These are phyloP conservation scores for Synodontis membranacea DNA, from an alignment of 2,113 vertebrate species.

Conservation along the genomic window DNA sequence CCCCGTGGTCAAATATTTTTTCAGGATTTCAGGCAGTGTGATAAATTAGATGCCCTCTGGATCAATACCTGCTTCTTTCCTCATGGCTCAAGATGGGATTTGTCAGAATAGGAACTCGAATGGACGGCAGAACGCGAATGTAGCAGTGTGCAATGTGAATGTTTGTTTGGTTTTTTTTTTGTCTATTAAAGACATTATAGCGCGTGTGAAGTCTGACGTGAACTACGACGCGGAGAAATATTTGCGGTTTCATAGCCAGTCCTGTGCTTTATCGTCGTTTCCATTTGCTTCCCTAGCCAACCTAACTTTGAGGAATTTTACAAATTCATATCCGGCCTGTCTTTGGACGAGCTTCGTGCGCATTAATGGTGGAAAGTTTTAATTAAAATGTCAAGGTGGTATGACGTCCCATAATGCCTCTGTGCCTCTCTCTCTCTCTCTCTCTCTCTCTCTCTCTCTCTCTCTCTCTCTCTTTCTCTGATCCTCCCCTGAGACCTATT, in stretches of 20 bases:
- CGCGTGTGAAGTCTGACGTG: conserved; percentile 2
- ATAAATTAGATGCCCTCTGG: conserved; percentile 73
- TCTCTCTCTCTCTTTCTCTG: conserved; percentile 67
- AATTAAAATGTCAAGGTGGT: conserved; percentile 84
- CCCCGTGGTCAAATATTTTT: conserved; percentile 73
- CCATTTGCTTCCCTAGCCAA: neutral
- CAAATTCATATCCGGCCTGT: conserved; percentile 62
- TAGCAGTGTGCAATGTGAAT: conserved; percentile 34
- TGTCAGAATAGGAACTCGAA: conserved; percentile 69
- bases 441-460: no score
- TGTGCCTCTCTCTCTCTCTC: conserved; percentile 48
- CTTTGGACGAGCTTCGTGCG: conserved; percentile 67
- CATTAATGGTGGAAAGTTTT: conserved; percentile 76
- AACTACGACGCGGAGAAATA: neutral
- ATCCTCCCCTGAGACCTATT: conserved; percentile 79
- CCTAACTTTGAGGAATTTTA: conserved; percentile 46
- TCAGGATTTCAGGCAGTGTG: conserved; percentile 68
- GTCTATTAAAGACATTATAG: neutral
- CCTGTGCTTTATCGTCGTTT: conserved; percentile 8
- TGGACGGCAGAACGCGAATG: conserved; percentile 45
- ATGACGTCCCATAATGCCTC: conserved; percentile 76
- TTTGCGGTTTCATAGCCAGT: neutral
- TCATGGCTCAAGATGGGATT: conserved; percentile 71
- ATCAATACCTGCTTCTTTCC: conserved; percentile 72
- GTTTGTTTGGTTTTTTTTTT: no score